A percentile compares a stretch with the other conserved stretches of the same genome.
Evolutionary conservation across 2,888 invertebrate genomes (phyloP).

Genomic region (Carabus problematicus): DNA sequence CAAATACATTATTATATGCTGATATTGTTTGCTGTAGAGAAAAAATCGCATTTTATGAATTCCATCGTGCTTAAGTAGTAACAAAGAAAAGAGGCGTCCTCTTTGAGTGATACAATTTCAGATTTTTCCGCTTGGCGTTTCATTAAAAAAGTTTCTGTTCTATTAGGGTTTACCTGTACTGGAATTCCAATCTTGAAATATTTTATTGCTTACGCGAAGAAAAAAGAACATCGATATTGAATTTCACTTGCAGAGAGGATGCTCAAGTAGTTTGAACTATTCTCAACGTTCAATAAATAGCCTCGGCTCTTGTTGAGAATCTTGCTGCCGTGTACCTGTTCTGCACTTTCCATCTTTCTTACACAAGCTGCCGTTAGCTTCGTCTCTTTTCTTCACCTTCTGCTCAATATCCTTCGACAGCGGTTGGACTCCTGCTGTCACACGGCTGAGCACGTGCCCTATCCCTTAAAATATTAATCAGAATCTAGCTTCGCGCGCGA

Average conservation of each 20-base stretch:
- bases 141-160: slow-evolving; percentile 42
- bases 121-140: slow-evolving; percentile 39
- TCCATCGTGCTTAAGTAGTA: slow-evolving; percentile 37
- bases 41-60: slow-evolving; percentile 30
- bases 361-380: too few species aligned
- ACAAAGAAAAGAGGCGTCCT: slow-evolving; percentile 24
- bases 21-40: slow-evolving; percentile 24
- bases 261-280: slow-evolving; percentile 42
- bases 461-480: slow-evolving; percentile 34
- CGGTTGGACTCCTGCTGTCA: slow-evolving; percentile 1
- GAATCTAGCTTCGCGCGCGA: not conserved
- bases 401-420: slow-evolving; percentile 3
- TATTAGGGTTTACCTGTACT: slow-evolving; percentile 38
- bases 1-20: slow-evolving; percentile 34
- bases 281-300: slow-evolving; percentile 39
- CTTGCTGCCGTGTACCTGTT: too few species aligned
- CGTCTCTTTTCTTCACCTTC: too few species aligned
- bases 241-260: slow-evolving; percentile 39
- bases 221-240: slow-evolving; percentile 41
- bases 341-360: too few species aligned
- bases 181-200: slow-evolving; percentile 42
- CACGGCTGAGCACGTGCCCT: slow-evolving; percentile 9
- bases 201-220: slow-evolving; percentile 40
- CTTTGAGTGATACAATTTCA: slow-evolving; percentile 43
- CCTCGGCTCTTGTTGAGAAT: slow-evolving; percentile 1